A percentile compares a stretch with the other conserved stretches of the same genome.
Conservation (phyloP, 2,797 vertebrate genomes). For the Eulemur albifrons region DNA sequence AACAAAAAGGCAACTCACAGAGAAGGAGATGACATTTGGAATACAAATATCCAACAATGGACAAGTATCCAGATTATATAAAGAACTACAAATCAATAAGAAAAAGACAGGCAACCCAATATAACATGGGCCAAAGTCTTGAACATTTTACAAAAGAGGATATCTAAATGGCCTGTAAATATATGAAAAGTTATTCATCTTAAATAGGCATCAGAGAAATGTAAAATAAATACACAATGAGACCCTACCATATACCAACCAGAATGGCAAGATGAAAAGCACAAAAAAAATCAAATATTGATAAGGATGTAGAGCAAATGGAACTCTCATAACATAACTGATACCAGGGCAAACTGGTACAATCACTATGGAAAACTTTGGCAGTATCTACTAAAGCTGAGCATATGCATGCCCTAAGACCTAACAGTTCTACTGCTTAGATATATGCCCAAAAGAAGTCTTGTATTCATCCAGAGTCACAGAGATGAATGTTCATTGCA, state of each 20-base stretch:
- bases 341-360: background rate
- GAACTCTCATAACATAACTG: background rate
- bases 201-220: background rate
- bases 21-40: background rate
- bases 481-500: background rate
- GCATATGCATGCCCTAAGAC: background rate
- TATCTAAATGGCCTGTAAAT: background rate
- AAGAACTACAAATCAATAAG: conserved; percentile 11
- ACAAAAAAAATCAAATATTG: background rate
- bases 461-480: background rate
- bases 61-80: conserved; percentile 18
- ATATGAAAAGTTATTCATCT: conserved; percentile 16
- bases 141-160: background rate
- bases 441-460: background rate
- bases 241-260: background rate
- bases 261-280: conserved; percentile 10
- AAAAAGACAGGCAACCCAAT: conserved; percentile 7
- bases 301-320: background rate
- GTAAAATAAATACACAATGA: background rate
- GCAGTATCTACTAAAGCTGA: background rate
- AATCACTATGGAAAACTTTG: background rate
- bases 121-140: conserved; percentile 14
- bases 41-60: background rate
- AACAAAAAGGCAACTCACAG: background rate
- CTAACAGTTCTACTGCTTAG: background rate